Evolutionary conservation across 2,113 vertebrate species (phyloP), one percentile per base, ranked within the genome.

Genomic region (Aspidoscelis tigris): DNA sequence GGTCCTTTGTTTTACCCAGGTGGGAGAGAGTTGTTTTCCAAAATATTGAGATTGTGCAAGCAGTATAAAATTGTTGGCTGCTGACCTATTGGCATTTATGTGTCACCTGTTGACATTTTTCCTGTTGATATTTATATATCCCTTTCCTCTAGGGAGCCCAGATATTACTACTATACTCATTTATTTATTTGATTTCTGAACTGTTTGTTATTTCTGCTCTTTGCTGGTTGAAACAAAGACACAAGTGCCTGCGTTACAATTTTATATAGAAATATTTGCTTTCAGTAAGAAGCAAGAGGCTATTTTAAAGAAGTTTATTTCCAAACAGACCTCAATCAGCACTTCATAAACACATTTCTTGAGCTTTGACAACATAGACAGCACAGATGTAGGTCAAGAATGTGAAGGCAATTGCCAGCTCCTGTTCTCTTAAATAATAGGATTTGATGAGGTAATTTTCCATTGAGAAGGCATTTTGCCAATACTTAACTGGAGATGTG

Each of bases 371-470:
- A 88, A 58, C 44, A 71, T 33, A 55, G 58, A 58, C 53, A 78
- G 43, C 81, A 41, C 78, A 64, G 53, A 71, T 70, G 58, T 86
- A 82, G 75, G 75, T 68, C 76, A 83, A 58, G 71, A 84, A 55
- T 55, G 26, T 76, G 86, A 90, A 84, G 84, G 69, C 39, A 68
- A 70, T 78, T 73, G 87, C 83, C 76, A 88, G 41, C 4, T 84
- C 76, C 80, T 87, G 41, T 83, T 89, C 70, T 89, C 70, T 89
- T 74, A 33, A 73, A 82, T 90, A 90, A 84, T 82, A 64, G n/a
- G 87, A 92, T 87, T 16, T 79, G 78, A 90, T 92, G 87, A 90
- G 82, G 74, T 84, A 90, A 89, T 90, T 93, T 93, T 94, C 92
- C 90, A 92, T 73, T 87, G 89, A 86, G 78, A 70, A 87, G 68